Conservation (phyloP, 1,140 invertebrate genomes). For the Scaptodrosophila lebanonensis region DNA sequence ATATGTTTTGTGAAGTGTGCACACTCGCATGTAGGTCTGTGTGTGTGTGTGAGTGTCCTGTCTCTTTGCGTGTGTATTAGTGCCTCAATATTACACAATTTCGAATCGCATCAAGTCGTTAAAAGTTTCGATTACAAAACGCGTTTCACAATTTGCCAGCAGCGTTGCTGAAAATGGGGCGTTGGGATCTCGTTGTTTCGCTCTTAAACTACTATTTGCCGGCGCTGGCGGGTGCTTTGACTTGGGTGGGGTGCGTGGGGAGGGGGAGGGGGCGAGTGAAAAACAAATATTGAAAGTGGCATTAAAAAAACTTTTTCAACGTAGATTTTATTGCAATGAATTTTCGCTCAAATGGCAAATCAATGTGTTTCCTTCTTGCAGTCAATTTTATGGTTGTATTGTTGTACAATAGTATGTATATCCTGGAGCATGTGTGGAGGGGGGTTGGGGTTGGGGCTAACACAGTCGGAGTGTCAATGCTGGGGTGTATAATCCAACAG, state of each 20-base stretch:
- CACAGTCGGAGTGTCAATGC: no score
- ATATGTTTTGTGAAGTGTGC: constrained; percentile 3
- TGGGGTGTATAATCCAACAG: no score
- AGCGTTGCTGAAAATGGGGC: no score
- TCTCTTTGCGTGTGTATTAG: constrained; percentile 57
- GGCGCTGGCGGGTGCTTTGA: no score
- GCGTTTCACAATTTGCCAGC: constrained; percentile 66
- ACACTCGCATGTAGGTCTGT: background rate
- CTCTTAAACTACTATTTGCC: no score
- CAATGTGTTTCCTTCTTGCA: constrained; percentile 68
- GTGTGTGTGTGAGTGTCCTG: constrained; percentile 10
- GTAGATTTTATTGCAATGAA: constrained; percentile 72
- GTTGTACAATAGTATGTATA: no score
- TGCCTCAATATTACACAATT: constrained; percentile 71
- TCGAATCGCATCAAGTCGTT: constrained; percentile 74
- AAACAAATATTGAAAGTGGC: constrained; percentile 74
- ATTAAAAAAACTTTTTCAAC: constrained; percentile 62
- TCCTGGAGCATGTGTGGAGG: no score
- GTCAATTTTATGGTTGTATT: constrained; percentile 56
- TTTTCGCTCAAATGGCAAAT: constrained; percentile 72
- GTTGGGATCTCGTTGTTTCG: no score
- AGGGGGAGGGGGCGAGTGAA: constrained; percentile 10
- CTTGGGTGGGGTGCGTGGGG: no score
- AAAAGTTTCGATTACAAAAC: constrained; percentile 74
- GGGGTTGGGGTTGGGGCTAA: no score